Evolutionary conservation across 2,888 invertebrate genomes (phyloP), one percentile per base, ranked within the genome.

Genomic region (Lithophane semibrunnea): DNA sequence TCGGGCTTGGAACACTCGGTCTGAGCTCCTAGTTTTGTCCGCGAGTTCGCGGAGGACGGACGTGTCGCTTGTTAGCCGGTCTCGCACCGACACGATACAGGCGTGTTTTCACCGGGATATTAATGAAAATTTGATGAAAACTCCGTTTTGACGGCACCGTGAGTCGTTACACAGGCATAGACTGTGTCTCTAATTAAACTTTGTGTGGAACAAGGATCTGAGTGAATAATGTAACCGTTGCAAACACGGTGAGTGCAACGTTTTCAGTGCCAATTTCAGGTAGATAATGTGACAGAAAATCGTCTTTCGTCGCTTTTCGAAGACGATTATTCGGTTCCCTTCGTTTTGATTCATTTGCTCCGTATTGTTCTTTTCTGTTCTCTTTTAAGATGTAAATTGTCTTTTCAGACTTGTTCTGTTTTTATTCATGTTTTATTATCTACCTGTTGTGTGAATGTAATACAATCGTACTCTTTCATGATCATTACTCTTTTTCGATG

Each of bases 61-160:
- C 93, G 95, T 90, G 92, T 88, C 72, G 75, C 60, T 29, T 77
- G 82, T 70, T n/a, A 54, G 67, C 73, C 83, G 76, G 75, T 74
- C 78, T 73, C 77, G 63, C 71, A 63, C 73, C 77, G 87, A 88
- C 88, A 91, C 92, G 92, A 90, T 86, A 86, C 92, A 93, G 92
- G 91, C 94, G 94, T 94, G 92, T 93, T 95, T 92, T 93, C 92
- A 90, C 92, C 94, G 94, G 94, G 91, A 84, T 90, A 90, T 94
- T 91, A 94, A 94, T 95, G 94, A 94, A 94, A 94, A 94, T 92
- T 94, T 94, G 89, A 94, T 94, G 90, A 91, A 91, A 92, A 93
- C 89, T 88, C 90, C 82, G 83, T 85, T 90, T 91, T 92, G 91
- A 93, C 91, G 89, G 89, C 89, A 90, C 82, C 85, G 75, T 83